These are phyloP conservation scores for Neomonachus schauinslandi DNA, from an alignment of 2,113 vertebrate genomes.

Conservation along the genomic window DNA sequence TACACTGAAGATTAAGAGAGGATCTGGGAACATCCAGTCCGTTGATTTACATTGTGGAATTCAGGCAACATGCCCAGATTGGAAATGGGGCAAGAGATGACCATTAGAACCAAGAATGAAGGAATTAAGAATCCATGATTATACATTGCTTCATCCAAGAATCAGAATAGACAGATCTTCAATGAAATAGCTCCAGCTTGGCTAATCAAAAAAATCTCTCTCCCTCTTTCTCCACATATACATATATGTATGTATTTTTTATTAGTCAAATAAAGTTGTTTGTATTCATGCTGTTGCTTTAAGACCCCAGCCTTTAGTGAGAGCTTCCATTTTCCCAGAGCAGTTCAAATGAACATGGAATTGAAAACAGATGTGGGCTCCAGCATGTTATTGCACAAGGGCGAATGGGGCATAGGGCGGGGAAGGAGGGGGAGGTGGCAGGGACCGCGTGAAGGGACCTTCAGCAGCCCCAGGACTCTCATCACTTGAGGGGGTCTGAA, in stretches of 20 bases:
- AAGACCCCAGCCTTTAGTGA: conserved; percentile 32
- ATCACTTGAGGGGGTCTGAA: conserved; percentile 65
- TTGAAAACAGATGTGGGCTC: conserved; percentile 82
- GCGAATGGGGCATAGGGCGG: conserved; percentile 63
- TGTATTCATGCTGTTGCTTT: conserved; percentile 76
- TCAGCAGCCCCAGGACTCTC: conserved; percentile 76
- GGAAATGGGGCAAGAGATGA: conserved; percentile 43
- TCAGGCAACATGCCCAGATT: conserved; percentile 55
- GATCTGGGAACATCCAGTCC: conserved; percentile 14
- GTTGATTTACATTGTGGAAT: conserved; percentile 31
- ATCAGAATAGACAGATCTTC: not conserved
- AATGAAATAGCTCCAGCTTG: not conserved
- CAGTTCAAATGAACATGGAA: conserved; percentile 73
- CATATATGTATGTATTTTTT: not conserved
- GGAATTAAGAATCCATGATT: not conserved
- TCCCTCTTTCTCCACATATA: not conserved
- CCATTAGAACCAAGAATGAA: not conserved
- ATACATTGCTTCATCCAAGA: not conserved
- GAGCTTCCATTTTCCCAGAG: conserved; percentile 70
- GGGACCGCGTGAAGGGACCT: conserved; percentile 59
- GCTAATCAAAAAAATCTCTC: not conserved
- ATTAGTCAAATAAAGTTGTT: not conserved
- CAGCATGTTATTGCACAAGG: conserved; percentile 73
- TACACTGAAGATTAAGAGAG: not conserved
- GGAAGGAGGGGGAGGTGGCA: conserved; percentile 55